Conservation (phyloP, 2,888 invertebrate species). For the Plusia festucae region DNA sequence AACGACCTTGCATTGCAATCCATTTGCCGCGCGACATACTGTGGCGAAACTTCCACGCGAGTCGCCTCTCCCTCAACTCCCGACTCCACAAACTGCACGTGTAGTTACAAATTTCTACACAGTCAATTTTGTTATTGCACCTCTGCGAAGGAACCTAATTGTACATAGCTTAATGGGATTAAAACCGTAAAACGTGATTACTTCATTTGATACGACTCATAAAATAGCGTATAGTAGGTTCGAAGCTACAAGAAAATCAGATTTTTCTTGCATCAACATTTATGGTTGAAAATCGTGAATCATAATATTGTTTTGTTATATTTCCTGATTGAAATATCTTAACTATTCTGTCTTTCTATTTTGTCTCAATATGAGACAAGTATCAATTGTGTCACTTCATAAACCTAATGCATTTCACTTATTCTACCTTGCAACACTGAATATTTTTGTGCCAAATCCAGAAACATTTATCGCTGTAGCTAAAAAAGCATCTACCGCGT, state of each 20-base stretch:
- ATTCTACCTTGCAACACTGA: slow-evolving; percentile 14
- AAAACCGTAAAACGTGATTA: slow-evolving; percentile 63
- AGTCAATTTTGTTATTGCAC: slow-evolving; percentile 74
- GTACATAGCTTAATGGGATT: slow-evolving; percentile 65
- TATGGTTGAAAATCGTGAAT: slow-evolving; percentile 31
- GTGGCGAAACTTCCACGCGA: slow-evolving; percentile 74
- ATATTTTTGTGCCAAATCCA: slow-evolving; percentile 20
- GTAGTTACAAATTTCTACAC: slow-evolving; percentile 71
- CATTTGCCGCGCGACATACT: slow-evolving; percentile 79
- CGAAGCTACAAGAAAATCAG: slow-evolving; percentile 32
- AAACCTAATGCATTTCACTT: slow-evolving; percentile 19
- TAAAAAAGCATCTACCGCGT: slow-evolving; percentile 33
- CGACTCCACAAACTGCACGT: slow-evolving; percentile 67
- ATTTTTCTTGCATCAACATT: slow-evolving; percentile 41
- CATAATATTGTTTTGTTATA: slow-evolving; percentile 10
- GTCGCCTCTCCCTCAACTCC: slow-evolving; percentile 45
- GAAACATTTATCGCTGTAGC: slow-evolving; percentile 38
- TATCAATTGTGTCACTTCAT: no score
- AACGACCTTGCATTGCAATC: slow-evolving; percentile 85
- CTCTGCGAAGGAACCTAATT: slow-evolving; percentile 65
- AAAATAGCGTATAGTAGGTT: slow-evolving; percentile 54
- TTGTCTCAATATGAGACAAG: no score
- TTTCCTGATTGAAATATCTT: slow-evolving; percentile 15
- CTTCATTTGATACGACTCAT: slow-evolving; percentile 63
- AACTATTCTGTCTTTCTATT: not conserved